Conservation (phyloP, 1,140 invertebrate species). For the Drosophila kanapiae region DNA sequence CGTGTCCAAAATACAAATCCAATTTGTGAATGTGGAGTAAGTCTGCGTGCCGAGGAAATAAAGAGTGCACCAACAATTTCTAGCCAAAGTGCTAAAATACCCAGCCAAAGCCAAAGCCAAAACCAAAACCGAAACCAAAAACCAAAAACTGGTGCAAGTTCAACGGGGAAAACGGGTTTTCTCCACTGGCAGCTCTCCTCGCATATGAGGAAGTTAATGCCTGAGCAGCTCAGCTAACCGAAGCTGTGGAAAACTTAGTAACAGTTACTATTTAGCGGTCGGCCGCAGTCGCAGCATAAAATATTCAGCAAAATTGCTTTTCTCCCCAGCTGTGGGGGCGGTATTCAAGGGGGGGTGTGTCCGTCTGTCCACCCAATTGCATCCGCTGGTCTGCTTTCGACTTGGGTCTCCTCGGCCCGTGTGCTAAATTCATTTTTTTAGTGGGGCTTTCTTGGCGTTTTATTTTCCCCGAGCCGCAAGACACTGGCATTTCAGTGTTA, state of each 20-base stretch:
- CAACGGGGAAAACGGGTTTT: slow-evolving; percentile 75
- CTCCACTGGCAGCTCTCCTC: slow-evolving; percentile 37
- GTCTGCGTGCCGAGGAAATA: slow-evolving; percentile 68
- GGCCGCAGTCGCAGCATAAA: slow-evolving; percentile 48
- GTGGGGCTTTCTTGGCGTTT: slow-evolving; percentile 20
- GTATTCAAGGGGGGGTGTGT: slow-evolving; percentile 3
- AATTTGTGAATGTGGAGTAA: slow-evolving; percentile 66
- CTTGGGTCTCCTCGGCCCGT: slow-evolving; percentile 36
- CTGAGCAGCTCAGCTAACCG: slow-evolving; percentile 49
- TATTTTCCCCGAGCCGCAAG: slow-evolving; percentile 36
- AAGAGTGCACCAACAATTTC: slow-evolving; percentile 42
- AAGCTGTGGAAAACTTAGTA: slow-evolving; percentile 68
- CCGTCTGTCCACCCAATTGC: slow-evolving; percentile 29
- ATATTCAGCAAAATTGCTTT: slow-evolving; percentile 73
- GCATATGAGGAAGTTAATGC: slow-evolving; percentile 77
- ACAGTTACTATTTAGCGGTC: slow-evolving; percentile 78
- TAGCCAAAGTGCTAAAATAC: slow-evolving; percentile 66
- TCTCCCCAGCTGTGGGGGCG: slow-evolving; percentile 20
- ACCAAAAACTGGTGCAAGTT: slow-evolving; percentile 77
- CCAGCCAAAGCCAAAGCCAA: slow-evolving; percentile 39
- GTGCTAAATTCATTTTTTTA: slow-evolving; percentile 60
- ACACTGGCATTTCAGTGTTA: slow-evolving; percentile 64
- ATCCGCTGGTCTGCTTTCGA: slow-evolving; percentile 48
- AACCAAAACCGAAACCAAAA: slow-evolving; percentile 24
- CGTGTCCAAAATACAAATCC: slow-evolving; percentile 59